Evolutionary conservation across 2,113 vertebrate species (phyloP).

Genomic region (Notarius lentiginosus): DNA sequence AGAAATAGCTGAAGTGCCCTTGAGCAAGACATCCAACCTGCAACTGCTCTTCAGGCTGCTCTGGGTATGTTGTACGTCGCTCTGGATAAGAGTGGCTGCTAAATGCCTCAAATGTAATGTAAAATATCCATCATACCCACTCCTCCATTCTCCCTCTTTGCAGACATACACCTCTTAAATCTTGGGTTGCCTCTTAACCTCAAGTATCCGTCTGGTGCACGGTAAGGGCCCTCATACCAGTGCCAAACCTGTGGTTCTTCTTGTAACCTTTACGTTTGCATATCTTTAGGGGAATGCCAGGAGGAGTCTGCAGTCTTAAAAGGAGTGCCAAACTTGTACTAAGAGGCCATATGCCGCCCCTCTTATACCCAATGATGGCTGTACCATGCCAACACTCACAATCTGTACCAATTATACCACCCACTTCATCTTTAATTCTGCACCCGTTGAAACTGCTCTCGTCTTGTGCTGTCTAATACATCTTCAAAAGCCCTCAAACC

Average conservation of each 20-base stretch:
- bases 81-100: too few species aligned
- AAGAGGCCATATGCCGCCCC: constrained; percentile 69
- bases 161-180: constrained; percentile 25
- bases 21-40: too few species aligned
- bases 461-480: constrained; percentile 32
- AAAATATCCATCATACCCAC: not conserved
- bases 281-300: constrained; percentile 62
- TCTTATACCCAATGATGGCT: constrained; percentile 58
- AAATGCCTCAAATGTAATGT: too few species aligned
- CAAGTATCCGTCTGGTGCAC: constrained; percentile 39
- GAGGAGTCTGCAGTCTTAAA: constrained; percentile 58
- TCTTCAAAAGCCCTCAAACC: constrained; percentile 51
- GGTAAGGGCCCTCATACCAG: constrained; percentile 58
- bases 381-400: constrained; percentile 66
- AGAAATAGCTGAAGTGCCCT: too few species aligned
- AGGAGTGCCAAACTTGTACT: constrained; percentile 70
- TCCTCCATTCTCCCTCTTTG: constrained; percentile 31
- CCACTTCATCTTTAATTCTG: constrained; percentile 57
- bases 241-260: constrained; percentile 61
- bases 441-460: constrained; percentile 56
- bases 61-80: too few species aligned
- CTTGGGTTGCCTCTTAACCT: constrained; percentile 33
- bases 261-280: constrained; percentile 52
- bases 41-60: too few species aligned
- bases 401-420: constrained; percentile 67